Evolutionary conservation across 2,797 vertebrate species (phyloP), one percentile per base, ranked within the genome.

Genomic region (Diglossa cyanea): DNA sequence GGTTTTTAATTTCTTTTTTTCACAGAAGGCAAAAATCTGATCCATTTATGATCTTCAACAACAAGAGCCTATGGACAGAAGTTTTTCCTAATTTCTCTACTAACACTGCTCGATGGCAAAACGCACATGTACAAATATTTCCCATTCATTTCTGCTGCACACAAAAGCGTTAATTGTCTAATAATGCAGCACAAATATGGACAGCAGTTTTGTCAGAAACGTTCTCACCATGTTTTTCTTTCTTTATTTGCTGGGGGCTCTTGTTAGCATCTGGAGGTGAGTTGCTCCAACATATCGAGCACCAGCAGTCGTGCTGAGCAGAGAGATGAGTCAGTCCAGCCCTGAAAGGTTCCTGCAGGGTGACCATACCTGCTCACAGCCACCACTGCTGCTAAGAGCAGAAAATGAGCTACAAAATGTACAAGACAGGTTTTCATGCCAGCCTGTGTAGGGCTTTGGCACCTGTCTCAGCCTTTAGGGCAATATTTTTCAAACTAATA

Each of bases 301-400:
- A 57, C 37, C 48, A 88, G 73, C 26, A 78, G 73, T 71, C 35
- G 2, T 33, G 47, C 25, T 0, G 6, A 90, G 82, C 37, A 57
- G 82, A 72, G 31, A 0, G 0, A 67, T 73, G 81, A 77, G 31
- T 89, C 71, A 84, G 62, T 33, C 28, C 68, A 83, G 37, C 35
- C 53, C 53, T 85, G 71, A 85, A 61, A 86, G 37, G 57, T 48
- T 95, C 94, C 91, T 50, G 61, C 66, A 26, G 44, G 51, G 87
- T 90, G 47, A 73, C 76, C 40, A 21, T 70, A 61, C 65, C 82
- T 88, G 61, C 72, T 93, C 75, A 77, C 83, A 89, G 66, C 68
- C 74, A 73, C 48, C 50, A 31, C 50, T 1, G 1, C 35, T 10
- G 2, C 40, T 78, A 37, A 37, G 20, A 51, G 55, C 68, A 90